Evolutionary conservation across 2,113 vertebrate genomes (phyloP).

Genomic region (Sminthopsis crassicaudata): DNA sequence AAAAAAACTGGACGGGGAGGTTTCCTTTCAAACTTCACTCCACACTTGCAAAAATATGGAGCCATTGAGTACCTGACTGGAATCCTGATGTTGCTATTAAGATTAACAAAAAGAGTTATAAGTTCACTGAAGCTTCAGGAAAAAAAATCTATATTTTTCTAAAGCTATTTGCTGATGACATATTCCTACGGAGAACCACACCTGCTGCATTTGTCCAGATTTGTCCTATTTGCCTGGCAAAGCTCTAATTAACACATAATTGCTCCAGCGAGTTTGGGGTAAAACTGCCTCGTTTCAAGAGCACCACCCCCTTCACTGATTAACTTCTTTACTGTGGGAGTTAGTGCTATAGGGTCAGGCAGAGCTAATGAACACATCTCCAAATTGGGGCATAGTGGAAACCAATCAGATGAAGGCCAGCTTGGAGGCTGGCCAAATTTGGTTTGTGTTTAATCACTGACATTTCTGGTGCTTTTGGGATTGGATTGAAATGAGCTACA

Average conservation of each 20-base stretch:
- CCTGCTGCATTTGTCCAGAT: conserved; percentile 68
- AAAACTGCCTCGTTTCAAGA: conserved; percentile 76
- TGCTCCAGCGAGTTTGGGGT: conserved; percentile 76
- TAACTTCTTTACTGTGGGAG: conserved; percentile 83
- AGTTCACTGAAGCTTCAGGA: conserved; percentile 60
- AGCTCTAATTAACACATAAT: conserved; percentile 80
- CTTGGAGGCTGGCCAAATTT: conserved; percentile 75
- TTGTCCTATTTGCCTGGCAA: conserved; percentile 79
- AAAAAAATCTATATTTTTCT: not conserved
- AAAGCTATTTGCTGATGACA: conserved; percentile 46
- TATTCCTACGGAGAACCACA: conserved; percentile 76
- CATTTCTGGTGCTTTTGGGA: conserved; percentile 71
- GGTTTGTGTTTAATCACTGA: conserved; percentile 75
- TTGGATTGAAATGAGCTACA: conserved; percentile 64
- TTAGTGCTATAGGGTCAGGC: conserved; percentile 76
- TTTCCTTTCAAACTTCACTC: conserved; percentile 61
- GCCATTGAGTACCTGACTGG: conserved; percentile 3
- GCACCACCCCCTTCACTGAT: conserved; percentile 81
- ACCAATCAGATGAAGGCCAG: conserved; percentile 71
- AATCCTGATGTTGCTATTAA: conserved; percentile 58
- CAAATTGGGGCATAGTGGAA: conserved; percentile 65
- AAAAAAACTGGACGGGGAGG: not conserved
- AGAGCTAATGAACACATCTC: conserved; percentile 75
- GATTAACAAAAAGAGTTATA: conserved; percentile 54
- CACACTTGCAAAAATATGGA: conserved; percentile 61